Evolutionary conservation across 2,888 invertebrate genomes (phyloP).

Genomic region (Liopterus haemorrhoidalis): DNA sequence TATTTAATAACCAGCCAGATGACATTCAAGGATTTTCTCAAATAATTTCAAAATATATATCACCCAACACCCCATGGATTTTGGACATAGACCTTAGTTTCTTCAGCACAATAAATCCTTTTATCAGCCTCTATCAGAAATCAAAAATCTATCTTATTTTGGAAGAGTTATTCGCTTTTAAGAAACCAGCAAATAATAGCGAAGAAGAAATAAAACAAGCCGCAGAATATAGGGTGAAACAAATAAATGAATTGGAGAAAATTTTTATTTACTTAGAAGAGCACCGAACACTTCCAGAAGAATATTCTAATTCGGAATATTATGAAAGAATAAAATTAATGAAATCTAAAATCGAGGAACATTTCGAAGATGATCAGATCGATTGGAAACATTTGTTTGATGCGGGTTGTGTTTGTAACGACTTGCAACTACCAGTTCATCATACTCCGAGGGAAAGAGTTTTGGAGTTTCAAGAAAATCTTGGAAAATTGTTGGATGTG

Average conservation of each 20-base stretch:
- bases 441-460: slow-evolving; percentile 13
- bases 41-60: slow-evolving; percentile 24
- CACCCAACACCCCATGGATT: slow-evolving; percentile 46
- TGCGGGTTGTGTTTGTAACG: slow-evolving; percentile 17
- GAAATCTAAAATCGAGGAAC: too few relatives aligned
- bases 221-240: not conserved
- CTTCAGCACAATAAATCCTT: slow-evolving; percentile 80
- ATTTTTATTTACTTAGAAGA: slow-evolving; percentile 12
- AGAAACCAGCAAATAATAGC: not conserved
- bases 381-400: slow-evolving; percentile 10
- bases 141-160: slow-evolving; percentile 10
- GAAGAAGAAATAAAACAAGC: slow-evolving; percentile 7
- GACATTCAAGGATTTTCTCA: slow-evolving; percentile 8
- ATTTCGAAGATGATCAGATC: slow-evolving; percentile 14
- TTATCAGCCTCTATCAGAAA: slow-evolving; percentile 41
- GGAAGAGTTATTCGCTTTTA: slow-evolving; percentile 13
- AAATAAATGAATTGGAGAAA: slow-evolving; percentile 17
- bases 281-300: slow-evolving; percentile 12
- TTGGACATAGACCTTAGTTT: slow-evolving; percentile 73
- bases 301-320: slow-evolving; percentile 3
- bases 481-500: slow-evolving; percentile 16
- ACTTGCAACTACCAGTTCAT: slow-evolving; percentile 16
- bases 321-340: slow-evolving; percentile 13
- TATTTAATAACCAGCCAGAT: slow-evolving; percentile 15
- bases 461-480: slow-evolving; percentile 16